A percentile compares a stretch with the other conserved stretches of the same genome.
Conservation (phyloP, 1,140 invertebrate genomes). For the Dolichoris vasculosae region DNA sequence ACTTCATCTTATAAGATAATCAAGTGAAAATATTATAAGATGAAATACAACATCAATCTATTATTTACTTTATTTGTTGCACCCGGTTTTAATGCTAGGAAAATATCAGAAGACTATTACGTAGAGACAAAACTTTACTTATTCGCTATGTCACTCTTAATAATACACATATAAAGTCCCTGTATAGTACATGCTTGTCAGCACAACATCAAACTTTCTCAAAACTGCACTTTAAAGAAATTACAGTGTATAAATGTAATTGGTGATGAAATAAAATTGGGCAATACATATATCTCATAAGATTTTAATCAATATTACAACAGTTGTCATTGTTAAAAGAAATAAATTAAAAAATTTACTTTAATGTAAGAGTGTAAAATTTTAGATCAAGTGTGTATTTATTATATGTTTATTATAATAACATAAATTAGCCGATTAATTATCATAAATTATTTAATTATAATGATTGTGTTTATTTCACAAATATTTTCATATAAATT, state of each 20-base stretch:
- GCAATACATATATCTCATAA: background rate
- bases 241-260: background rate
- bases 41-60: background rate
- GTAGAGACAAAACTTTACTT: background rate
- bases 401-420: too few species aligned
- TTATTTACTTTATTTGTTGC: background rate
- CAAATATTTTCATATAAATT: too few species aligned
- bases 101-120: background rate
- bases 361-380: too few species aligned
- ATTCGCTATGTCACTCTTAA: background rate
- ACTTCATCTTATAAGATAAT: background rate
- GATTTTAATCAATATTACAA: too few species aligned
- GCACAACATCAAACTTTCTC: conserved; percentile 1
- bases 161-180: conserved; percentile 9
- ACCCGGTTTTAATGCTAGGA: background rate
- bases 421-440: too few species aligned
- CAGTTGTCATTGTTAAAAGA: too few species aligned
- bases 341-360: too few species aligned
- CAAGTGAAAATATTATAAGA: background rate
- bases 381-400: too few species aligned
- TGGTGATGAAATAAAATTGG: background rate
- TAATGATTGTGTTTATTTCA: too few species aligned
- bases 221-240: background rate
- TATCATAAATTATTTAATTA: too few species aligned
- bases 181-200: background rate